A percentile compares a stretch with the other conserved stretches of the same genome.
These are phyloP conservation scores for Apogon talboti DNA, from an alignment of 2,797 vertebrate genomes.

Conservation along the genomic window DNA sequence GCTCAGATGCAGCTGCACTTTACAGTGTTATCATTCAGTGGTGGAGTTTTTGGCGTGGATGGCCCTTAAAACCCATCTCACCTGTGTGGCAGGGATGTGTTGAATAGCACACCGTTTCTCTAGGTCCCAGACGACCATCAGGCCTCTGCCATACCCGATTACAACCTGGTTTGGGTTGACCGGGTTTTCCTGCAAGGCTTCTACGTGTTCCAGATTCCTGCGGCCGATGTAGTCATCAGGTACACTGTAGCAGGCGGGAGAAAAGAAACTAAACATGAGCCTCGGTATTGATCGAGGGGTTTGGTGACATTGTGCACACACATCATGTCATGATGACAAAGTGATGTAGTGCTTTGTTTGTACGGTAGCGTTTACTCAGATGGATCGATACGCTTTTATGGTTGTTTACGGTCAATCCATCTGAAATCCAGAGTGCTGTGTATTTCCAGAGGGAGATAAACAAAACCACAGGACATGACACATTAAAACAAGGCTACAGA, in stretches of 20 bases:
- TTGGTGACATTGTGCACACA: background rate
- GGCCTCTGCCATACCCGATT: slow-evolving; percentile 93
- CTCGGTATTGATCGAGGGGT: background rate
- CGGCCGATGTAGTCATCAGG: slow-evolving; percentile 91
- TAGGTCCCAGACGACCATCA: slow-evolving; percentile 93
- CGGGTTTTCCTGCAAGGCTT: slow-evolving; percentile 91
- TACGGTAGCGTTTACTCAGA: background rate
- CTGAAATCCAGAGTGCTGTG: background rate
- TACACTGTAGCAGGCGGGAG: slow-evolving; percentile 75
- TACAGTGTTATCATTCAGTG: no score
- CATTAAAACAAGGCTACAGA: background rate
- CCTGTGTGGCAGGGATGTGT: slow-evolving; percentile 92
- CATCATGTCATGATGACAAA: background rate
- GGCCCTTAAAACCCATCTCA: slow-evolving; percentile 48
- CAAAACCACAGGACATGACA: background rate
- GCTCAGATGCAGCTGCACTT: no score
- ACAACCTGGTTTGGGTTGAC: slow-evolving; percentile 88
- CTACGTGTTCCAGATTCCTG: slow-evolving; percentile 92
- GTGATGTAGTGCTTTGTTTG: background rate
- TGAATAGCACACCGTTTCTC: slow-evolving; percentile 77
- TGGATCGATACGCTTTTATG: slow-evolving; percentile 7
- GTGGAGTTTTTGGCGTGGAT: no score
- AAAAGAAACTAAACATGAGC: slow-evolving; percentile 5
- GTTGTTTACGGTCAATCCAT: background rate
- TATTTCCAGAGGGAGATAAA: background rate